Evolutionary conservation across 2,888 invertebrate genomes (phyloP).

Genomic region (Sipha maydis): DNA sequence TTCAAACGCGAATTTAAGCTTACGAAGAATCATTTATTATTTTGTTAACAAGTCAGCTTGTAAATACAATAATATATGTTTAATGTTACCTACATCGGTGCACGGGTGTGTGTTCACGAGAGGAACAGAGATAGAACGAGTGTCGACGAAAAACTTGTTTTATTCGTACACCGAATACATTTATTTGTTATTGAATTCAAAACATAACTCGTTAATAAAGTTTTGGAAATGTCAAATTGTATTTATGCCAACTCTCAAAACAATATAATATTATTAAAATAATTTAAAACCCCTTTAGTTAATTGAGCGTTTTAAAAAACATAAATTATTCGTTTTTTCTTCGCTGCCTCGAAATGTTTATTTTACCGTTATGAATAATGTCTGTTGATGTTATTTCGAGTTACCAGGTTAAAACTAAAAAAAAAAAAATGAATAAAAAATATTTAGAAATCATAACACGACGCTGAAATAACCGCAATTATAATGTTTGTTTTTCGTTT

Average conservation of each 20-base stretch:
- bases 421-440: background rate
- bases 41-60: background rate
- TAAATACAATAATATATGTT: no score
- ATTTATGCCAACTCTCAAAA: background rate
- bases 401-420: background rate
- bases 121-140: no score
- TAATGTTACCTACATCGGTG: background rate
- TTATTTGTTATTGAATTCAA: background rate
- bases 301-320: conserved; percentile 21
- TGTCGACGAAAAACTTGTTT: background rate
- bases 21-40: background rate
- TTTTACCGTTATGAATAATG: background rate
- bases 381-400: background rate
- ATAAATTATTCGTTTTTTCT: conserved; percentile 26
- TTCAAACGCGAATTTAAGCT: background rate
- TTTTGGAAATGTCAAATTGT: conserved; percentile 9
- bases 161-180: background rate
- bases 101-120: background rate
- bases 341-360: background rate
- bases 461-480: background rate
- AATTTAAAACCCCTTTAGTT: background rate
- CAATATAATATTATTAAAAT: conserved; percentile 13
- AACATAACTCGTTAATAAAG: background rate
- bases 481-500: no score
- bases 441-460: background rate